phyloP scores from a whole-genome alignment of 2,113 vertebrate species.

The Sarotherodon lohbergeri region DNA sequence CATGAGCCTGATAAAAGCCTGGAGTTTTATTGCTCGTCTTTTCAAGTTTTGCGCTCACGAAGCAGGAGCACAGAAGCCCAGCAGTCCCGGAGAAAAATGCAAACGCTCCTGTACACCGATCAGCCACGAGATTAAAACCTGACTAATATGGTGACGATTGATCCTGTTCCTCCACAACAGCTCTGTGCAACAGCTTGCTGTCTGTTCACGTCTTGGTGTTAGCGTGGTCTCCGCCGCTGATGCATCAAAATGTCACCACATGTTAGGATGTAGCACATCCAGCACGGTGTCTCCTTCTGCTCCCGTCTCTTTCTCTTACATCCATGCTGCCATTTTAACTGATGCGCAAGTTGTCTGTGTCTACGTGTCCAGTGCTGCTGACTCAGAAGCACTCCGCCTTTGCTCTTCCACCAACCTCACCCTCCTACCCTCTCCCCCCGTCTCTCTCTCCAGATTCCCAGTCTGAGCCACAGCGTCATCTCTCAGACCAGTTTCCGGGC shows the following conservation, averaged over 20 bases:
- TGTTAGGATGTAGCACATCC: not conserved
- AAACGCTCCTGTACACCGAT: not conserved
- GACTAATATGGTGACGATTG: not conserved
- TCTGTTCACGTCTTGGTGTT: not conserved
- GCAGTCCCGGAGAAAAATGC: not conserved
- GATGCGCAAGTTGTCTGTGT: not conserved
- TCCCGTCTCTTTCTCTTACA: not conserved
- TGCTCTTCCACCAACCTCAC: no score
- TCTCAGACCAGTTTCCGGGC: conserved; percentile 98
- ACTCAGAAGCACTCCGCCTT: not conserved
- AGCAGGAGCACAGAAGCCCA: not conserved
- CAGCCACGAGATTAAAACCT: not conserved
- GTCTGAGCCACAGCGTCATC: conserved; percentile 98
- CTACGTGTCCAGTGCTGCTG: not conserved
- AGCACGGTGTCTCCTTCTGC: not conserved
- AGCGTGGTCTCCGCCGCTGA: not conserved
- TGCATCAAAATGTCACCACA: not conserved
- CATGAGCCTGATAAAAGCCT: not conserved
- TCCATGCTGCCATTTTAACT: not conserved
- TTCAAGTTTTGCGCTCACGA: not conserved
- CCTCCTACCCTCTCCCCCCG: not conserved
- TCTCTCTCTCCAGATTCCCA: conserved; percentile 79
- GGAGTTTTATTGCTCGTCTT: not conserved
- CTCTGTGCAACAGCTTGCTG: not conserved
- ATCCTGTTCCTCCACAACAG: not conserved